These are phyloP conservation scores for Pyrgilauda ruficollis DNA, from an alignment of 2,113 vertebrate species.

Conservation along the genomic window DNA sequence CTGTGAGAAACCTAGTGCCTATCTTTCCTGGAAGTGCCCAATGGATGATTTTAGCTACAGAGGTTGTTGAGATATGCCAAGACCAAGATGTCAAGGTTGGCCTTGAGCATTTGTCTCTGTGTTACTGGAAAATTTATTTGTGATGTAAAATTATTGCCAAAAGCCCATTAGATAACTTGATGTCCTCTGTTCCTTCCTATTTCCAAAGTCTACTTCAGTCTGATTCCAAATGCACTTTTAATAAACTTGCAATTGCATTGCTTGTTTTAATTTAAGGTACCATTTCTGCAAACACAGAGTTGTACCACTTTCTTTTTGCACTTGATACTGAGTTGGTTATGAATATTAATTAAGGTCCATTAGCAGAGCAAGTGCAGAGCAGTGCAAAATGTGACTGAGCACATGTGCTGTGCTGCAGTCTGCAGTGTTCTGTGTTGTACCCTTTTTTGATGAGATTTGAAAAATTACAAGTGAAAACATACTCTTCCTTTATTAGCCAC, in stretches of 20 bases:
- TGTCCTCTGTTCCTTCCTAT: slow-evolving; percentile 5
- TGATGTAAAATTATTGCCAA: slow-evolving; percentile 19
- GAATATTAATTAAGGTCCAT: slow-evolving; percentile 49
- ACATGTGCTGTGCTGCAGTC: slow-evolving; percentile 2
- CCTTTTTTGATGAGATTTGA: slow-evolving; percentile 34
- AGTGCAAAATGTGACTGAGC: slow-evolving; percentile 27
- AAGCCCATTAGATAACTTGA: slow-evolving; percentile 25
- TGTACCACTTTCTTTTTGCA: neutral
- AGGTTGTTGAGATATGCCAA: slow-evolving; percentile 7
- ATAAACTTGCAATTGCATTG: slow-evolving; percentile 9
- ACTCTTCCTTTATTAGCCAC: slow-evolving; percentile 18
- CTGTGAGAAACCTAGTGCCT: neutral
- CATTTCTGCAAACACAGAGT: slow-evolving; percentile 1
- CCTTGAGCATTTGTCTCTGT: neutral
- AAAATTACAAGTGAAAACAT: slow-evolving; percentile 49
- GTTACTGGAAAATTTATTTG: neutral
- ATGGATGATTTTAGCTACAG: neutral
- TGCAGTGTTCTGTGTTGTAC: neutral
- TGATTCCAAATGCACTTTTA: slow-evolving; percentile 34
- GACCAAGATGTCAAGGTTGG: slow-evolving; percentile 22
- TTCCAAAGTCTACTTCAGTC: neutral
- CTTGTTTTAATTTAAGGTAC: slow-evolving; percentile 48
- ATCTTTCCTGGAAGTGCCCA: neutral
- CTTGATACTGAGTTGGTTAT: neutral
- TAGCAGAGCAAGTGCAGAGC: slow-evolving; percentile 39